Evolutionary conservation across 2,113 vertebrate species (phyloP).

Genomic region (Nycticorax nycticorax): DNA sequence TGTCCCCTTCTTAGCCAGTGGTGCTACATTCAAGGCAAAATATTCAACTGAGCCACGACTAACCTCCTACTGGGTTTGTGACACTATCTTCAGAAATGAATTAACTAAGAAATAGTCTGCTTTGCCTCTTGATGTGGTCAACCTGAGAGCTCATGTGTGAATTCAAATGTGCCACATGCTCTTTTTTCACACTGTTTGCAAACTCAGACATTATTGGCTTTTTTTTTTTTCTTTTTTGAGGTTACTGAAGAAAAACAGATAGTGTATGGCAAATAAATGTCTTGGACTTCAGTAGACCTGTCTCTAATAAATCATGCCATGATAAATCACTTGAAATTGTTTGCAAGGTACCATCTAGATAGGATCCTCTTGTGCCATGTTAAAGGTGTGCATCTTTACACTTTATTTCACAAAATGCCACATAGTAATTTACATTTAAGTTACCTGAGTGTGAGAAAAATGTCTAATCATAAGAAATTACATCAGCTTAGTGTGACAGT

Average conservation of each 20-base stretch:
- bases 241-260: background rate
- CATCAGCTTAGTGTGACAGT: background rate
- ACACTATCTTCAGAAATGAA: background rate
- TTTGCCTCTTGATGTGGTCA: background rate
- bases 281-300: background rate
- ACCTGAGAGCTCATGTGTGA: background rate
- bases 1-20: background rate
- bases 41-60: background rate
- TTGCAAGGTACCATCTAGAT: background rate
- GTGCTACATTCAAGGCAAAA: background rate
- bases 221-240: background rate
- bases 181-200: background rate
- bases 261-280: background rate
- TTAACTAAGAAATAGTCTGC: background rate
- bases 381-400: background rate
- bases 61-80: background rate
- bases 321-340: background rate
- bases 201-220: accelerated
- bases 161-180: background rate
- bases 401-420: background rate
- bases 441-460: background rate
- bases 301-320: background rate
- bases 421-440: background rate
- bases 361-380: background rate
- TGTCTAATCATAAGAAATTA: background rate